Base-by-base conservation (phyloP, 2,888 invertebrate species). In the Dione juno region DNA sequence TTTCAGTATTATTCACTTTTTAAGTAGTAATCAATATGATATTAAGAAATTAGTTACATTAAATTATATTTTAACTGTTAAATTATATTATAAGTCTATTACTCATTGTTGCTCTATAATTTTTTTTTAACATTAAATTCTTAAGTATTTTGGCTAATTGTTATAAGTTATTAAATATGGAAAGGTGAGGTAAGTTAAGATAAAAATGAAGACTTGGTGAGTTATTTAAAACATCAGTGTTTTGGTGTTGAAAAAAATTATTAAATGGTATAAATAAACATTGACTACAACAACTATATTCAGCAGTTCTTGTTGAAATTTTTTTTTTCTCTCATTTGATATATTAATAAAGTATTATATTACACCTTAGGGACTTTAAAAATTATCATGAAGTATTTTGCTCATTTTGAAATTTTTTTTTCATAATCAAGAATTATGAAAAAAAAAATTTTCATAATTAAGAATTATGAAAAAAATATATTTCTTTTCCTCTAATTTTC, bases 1-100 rank as follows among this genome's bases (percentile, higher is more conserved):
- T 88, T 81, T n/a, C 28, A 64, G 53, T 71, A 67, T 66, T 43
- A 48, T 65, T 45, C 53, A 45, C 43, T 40, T 43, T 64, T 66
- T 13, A 64, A 58, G 14, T 63, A 35, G 5, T 48, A 48, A 16
- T 16, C 13, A 43, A 43, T 11, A 52, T 45, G 14, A 40, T 37
- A 21, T 37, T 19, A 64, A 54, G 10, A 54, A 54, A 66, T 66
- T 41, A 35, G 21, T 50, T 41, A 14, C 16, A 41, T 41, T 52
- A 43, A 66, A 53, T 53, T 28, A 53, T 40, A 40, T 57, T n/a
- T 10, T 35, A 37, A 57, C 35, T 54, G n/a, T n/a, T n/a, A n/a
- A n/a, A n/a, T n/a, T n/a, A n/a, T n/a, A n/a, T 54, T 9, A 54
- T 37, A 57, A 57, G 13, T 57, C 16, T 57, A 57, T 57, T 57